These are phyloP conservation scores for Aurelia coerulea DNA, from an alignment of 30 jellyfish, hydroid and myxozoan species.

Conservation along the genomic window DNA sequence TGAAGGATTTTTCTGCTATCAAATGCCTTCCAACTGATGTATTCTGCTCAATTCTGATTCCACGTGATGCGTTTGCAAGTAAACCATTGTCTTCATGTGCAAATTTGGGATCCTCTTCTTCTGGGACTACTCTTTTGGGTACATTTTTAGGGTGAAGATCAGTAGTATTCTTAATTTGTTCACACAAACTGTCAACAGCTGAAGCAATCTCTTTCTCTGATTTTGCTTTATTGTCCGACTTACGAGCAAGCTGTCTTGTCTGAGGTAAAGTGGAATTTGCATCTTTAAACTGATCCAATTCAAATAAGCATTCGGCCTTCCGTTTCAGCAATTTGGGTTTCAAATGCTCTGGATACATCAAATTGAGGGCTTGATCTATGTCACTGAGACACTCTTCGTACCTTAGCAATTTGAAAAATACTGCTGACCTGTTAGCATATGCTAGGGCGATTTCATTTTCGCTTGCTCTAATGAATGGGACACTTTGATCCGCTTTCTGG, in stretches of 20 bases:
- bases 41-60: conserved; percentile 20
- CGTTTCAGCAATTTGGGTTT: conserved; percentile 48
- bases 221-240: neutral
- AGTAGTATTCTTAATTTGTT: neutral
- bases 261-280: conserved; percentile 28
- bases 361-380: conserved; percentile 59
- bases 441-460: conserved; percentile 51
- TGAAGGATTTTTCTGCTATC: conserved; percentile 60
- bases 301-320: conserved; percentile 49
- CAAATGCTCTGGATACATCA: conserved; percentile 52
- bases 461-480: too few species aligned
- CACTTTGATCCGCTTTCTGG: too few species aligned
- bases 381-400: conserved; percentile 75
- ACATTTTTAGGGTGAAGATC: neutral
- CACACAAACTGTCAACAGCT: conserved; percentile 4
- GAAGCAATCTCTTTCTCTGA: neutral
- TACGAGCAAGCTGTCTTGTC: conserved; percentile 7
- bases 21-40: conserved; percentile 73
- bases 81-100: conserved; percentile 14
- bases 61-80: conserved; percentile 20
- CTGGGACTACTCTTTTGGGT: neutral
- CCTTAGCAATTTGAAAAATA: conserved; percentile 37
- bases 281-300: conserved; percentile 9
- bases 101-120: neutral
- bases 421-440: conserved; percentile 95